These are phyloP conservation scores for Leucophenga montana DNA, from an alignment of 2,888 invertebrate genomes.

Conservation along the genomic window DNA sequence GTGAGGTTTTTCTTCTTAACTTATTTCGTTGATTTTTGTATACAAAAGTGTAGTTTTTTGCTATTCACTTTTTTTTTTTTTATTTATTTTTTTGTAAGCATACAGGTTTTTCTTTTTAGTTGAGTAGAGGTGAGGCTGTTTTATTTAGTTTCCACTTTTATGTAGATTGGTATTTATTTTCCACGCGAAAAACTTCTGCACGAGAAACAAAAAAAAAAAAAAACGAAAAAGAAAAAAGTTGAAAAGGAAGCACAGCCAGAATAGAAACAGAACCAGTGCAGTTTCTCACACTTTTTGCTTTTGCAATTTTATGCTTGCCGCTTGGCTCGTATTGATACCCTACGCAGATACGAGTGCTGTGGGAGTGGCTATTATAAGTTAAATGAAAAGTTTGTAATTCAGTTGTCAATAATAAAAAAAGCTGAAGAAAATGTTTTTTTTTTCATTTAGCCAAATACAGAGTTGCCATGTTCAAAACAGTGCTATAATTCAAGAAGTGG, in stretches of 20 bases:
- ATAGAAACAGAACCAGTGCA: constrained; percentile 34
- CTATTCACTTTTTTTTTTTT: too few relatives aligned
- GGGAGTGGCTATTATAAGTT: neutral
- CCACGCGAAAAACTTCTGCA: constrained; percentile 53
- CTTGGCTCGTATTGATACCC: too few relatives aligned
- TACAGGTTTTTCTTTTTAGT: too few relatives aligned
- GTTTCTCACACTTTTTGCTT: constrained; percentile 55
- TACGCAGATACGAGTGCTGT: too few relatives aligned
- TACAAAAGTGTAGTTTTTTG: too few relatives aligned
- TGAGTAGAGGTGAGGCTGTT: constrained; percentile 26
- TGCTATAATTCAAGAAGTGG: too few relatives aligned
- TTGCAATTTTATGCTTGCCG: neutral
- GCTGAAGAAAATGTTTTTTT: too few relatives aligned
- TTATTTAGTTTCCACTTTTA: constrained; percentile 63
- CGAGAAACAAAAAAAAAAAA: constrained; percentile 35
- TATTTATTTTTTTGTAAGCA: too few relatives aligned
- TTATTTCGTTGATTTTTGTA: neutral
- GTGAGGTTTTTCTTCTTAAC: constrained; percentile 35
- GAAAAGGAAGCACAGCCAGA: neutral
- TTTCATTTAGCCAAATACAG: too few relatives aligned
- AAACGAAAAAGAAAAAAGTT: constrained; percentile 26
- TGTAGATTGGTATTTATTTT: constrained; percentile 65
- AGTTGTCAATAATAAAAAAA: too few relatives aligned
- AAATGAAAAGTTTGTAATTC: too few relatives aligned
- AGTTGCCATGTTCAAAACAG: too few relatives aligned